These are phyloP conservation scores for Zosterops pallidus DNA, from an alignment of 2,113 vertebrate species.

Conservation along the genomic window DNA sequence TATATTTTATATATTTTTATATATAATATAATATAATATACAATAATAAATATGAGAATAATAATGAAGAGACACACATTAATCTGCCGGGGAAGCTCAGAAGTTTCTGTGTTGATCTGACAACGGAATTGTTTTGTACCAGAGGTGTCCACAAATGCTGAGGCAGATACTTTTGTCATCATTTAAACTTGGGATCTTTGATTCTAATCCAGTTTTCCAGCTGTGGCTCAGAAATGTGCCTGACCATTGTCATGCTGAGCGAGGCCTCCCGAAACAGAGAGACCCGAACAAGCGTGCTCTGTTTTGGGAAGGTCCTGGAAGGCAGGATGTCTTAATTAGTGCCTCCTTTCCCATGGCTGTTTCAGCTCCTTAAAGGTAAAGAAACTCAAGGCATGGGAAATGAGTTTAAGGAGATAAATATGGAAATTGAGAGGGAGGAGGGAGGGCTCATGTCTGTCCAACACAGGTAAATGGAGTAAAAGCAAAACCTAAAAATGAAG, in stretches of 20 bases:
- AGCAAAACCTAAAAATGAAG: neutral
- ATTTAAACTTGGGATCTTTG: neutral
- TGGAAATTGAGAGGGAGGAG: neutral
- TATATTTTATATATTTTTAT: too few species aligned
- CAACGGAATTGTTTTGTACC: neutral
- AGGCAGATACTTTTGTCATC: neutral
- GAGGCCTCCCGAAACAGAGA: neutral
- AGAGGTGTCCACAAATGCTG: neutral
- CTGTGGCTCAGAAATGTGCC: neutral
- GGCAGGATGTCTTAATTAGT: constrained; percentile 5
- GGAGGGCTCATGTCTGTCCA: neutral
- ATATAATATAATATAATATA: too few species aligned
- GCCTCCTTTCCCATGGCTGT: neutral
- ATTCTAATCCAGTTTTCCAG: constrained; percentile 11
- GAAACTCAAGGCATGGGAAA: neutral
- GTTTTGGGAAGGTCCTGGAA: neutral
- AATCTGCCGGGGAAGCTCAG: neutral
- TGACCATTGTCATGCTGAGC: neutral
- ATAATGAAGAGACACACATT: neutral
- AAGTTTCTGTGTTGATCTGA: neutral
- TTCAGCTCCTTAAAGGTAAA: neutral
- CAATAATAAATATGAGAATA: neutral
- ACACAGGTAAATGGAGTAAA: neutral
- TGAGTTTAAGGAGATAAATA: neutral
- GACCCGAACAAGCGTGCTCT: neutral